Conservation (phyloP, 2,113 vertebrate genomes). For the Lethenteron reissneri region DNA sequence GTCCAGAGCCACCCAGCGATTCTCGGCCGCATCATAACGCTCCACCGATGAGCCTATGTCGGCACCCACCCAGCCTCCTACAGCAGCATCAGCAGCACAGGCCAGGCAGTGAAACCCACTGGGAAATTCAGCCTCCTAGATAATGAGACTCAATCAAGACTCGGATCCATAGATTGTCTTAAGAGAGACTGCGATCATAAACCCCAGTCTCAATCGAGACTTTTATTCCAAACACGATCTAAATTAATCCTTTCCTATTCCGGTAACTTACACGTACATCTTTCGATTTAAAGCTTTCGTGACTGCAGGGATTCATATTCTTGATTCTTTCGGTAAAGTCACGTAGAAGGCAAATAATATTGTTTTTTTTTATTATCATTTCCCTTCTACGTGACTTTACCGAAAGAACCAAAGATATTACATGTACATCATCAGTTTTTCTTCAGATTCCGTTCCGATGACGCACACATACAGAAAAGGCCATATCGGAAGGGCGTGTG, state of each 20-base stretch:
- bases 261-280: too few species aligned
- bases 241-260: not conserved
- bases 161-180: not conserved
- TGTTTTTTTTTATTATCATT: too few species aligned
- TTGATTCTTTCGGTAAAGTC: too few species aligned
- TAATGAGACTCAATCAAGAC: not conserved
- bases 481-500: too few species aligned
- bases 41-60: constrained; percentile 94
- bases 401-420: too few species aligned
- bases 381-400: too few species aligned
- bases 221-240: not conserved
- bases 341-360: too few species aligned
- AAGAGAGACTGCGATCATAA: not conserved
- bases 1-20: constrained; percentile 76
- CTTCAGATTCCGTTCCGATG: too few species aligned
- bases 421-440: too few species aligned
- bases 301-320: too few species aligned
- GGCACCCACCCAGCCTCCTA: constrained; percentile 79
- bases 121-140: not conserved
- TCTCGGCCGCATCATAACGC: constrained; percentile 76
- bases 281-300: too few species aligned
- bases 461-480: too few species aligned
- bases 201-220: not conserved
- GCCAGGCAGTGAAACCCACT: not conserved
- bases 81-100: constrained; percentile 11